These are phyloP conservation scores for Acleris laterana DNA, from an alignment of 2,888 invertebrate genomes.

Conservation along the genomic window DNA sequence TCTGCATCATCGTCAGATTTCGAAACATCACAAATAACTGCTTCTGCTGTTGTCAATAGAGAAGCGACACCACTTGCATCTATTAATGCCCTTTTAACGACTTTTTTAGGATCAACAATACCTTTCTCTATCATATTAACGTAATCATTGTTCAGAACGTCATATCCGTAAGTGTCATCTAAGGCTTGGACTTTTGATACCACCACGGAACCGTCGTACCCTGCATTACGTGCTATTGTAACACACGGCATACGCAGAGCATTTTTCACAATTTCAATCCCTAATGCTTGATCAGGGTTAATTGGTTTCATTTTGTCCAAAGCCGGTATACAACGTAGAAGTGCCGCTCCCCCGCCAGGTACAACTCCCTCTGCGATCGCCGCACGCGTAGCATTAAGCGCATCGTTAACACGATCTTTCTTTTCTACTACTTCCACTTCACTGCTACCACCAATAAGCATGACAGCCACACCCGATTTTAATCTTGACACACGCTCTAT, in stretches of 20 bases:
- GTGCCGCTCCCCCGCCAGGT: conserved; percentile 96
- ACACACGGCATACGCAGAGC: conserved; percentile 93
- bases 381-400: conserved; percentile 96
- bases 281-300: conserved; percentile 90
- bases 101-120: conserved; percentile 97
- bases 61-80: conserved; percentile 77
- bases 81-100: conserved; percentile 68
- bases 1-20: conserved; percentile 30
- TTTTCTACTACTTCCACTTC: conserved; percentile 97
- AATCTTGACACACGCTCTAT: conserved; percentile 95
- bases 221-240: conserved; percentile 96
- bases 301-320: conserved; percentile 86
- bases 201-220: conserved; percentile 93
- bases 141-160: conserved; percentile 93
- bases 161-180: conserved; percentile 91
- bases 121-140: conserved; percentile 96
- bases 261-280: conserved; percentile 93
- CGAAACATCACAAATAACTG: conserved; percentile 93
- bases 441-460: conserved; percentile 93
- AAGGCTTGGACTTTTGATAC: conserved; percentile 94
- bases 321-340: conserved; percentile 90
- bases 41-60: conserved; percentile 92
- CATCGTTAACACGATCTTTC: conserved; percentile 97
- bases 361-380: conserved; percentile 98
- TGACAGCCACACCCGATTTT: conserved; percentile 90